Percentiles rank a stretch among this genome's conserved stretches.
Evolutionary conservation across 2,113 vertebrate genomes (phyloP).

Genomic region (Strix uralensis): DNA sequence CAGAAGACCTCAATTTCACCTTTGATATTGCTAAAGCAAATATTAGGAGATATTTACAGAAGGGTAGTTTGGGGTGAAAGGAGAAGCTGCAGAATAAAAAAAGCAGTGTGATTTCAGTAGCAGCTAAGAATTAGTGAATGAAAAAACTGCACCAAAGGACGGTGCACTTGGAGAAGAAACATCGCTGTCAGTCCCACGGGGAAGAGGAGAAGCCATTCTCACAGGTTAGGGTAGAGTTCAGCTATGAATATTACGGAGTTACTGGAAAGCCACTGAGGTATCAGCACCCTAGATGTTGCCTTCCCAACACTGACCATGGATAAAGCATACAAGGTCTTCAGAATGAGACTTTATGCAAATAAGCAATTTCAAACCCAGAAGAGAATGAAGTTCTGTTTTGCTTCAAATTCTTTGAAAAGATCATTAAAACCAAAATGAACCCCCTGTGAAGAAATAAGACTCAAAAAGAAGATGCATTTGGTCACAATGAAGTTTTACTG

Average conservation of each 20-base stretch:
- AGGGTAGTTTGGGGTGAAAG: not conserved
- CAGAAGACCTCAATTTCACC: not conserved
- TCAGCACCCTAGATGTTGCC: not conserved
- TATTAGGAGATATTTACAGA: accelerated
- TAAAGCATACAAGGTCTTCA: not conserved
- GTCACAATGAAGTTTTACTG: not conserved
- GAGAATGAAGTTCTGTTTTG: accelerated
- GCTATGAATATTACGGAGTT: accelerated
- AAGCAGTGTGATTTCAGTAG: not conserved
- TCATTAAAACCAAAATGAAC: accelerated
- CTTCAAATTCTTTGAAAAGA: not conserved
- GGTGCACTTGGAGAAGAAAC: accelerated
- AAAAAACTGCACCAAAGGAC: not conserved
- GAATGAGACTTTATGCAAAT: accelerated
- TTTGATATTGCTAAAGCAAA: not conserved
- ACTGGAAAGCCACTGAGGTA: not conserved
- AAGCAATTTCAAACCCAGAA: not conserved
- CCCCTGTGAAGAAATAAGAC: not conserved
- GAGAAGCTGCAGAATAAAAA: not conserved
- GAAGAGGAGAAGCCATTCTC: not conserved
- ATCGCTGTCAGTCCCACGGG: accelerated
- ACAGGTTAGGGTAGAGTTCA: not conserved
- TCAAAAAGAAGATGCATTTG: not conserved
- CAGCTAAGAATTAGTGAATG: not conserved
- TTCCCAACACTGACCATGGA: not conserved